Evolutionary conservation across 2,797 vertebrate genomes (phyloP).

Genomic region (Manis crassicaudata): DNA sequence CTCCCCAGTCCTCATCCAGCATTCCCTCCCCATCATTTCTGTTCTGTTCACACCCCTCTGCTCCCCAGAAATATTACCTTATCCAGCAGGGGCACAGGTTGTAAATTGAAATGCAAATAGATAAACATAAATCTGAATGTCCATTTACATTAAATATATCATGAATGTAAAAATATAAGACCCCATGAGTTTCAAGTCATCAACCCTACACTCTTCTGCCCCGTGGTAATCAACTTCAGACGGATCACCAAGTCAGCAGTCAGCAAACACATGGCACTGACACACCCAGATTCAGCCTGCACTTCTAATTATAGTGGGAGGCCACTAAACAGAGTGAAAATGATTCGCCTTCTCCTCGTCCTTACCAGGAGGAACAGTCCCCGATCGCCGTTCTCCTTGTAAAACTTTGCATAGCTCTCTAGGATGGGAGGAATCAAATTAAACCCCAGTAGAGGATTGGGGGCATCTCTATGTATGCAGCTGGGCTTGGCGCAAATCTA

Average conservation of each 20-base stretch:
- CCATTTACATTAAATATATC: constrained; percentile 17
- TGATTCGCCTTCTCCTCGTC: neutral
- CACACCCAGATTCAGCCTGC: neutral
- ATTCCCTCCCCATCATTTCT: neutral
- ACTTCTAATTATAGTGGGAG: neutral
- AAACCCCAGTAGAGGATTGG: constrained; percentile 43
- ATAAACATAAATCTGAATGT: constrained; percentile 47
- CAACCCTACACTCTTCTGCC: neutral
- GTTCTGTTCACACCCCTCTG: constrained; percentile 52
- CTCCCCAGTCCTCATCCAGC: neutral
- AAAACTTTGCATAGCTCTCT: constrained; percentile 33
- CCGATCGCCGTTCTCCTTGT: neutral
- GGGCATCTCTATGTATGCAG: constrained; percentile 48
- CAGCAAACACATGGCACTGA: neutral
- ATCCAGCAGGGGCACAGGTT: constrained; percentile 29
- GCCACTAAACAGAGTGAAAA: neutral
- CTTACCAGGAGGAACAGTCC: neutral
- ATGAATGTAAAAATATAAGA: neutral
- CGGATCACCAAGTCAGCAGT: neutral
- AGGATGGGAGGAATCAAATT: constrained; percentile 46
- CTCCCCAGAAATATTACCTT: constrained; percentile 58
- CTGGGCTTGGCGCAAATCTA: constrained; percentile 18
- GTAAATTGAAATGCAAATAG: constrained; percentile 60
- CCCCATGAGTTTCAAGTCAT: neutral
- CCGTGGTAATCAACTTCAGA: neutral